A percentile compares a stretch with the other conserved stretches of the same genome.
Evolutionary conservation across 1,140 invertebrate species (phyloP).

Genomic region (Achroia grisella): DNA sequence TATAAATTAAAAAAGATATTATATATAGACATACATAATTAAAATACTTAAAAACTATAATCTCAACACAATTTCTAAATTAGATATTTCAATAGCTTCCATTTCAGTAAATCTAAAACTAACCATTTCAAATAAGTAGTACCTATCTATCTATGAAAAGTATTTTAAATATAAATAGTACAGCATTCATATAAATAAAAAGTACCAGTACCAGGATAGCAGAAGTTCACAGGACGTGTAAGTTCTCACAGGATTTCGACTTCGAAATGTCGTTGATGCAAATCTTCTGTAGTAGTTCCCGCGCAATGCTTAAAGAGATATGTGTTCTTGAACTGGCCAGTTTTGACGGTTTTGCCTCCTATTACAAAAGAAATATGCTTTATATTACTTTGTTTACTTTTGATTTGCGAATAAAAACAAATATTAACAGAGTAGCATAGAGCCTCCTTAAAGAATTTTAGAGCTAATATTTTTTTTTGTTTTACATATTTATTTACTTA

Average conservation of each 20-base stretch:
- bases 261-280: constrained; percentile 89
- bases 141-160: background rate
- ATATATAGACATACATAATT: background rate
- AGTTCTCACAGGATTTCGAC: constrained; percentile 93
- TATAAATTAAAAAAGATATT: too few relatives aligned
- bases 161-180: background rate
- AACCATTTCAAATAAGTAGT: background rate
- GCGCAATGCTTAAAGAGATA: constrained; percentile 82
- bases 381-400: too few relatives aligned
- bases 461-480: too few relatives aligned
- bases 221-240: constrained; percentile 84
- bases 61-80: background rate
- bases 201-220: constrained; percentile 17
- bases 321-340: constrained; percentile 79
- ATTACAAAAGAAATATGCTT: constrained; percentile 8
- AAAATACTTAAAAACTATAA: background rate
- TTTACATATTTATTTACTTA: too few relatives aligned
- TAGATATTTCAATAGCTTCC: background rate
- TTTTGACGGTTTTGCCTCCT: constrained; percentile 75
- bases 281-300: constrained; percentile 88
- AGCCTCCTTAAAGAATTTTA: too few relatives aligned
- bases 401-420: too few relatives aligned
- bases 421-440: too few relatives aligned
- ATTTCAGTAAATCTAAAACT: background rate
- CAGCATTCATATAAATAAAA: background rate